Percentiles rank a stretch among this genome's conserved stretches.
These are phyloP conservation scores for Carlito syrichta DNA, from an alignment of 2,113 vertebrate species.

Conservation along the genomic window DNA sequence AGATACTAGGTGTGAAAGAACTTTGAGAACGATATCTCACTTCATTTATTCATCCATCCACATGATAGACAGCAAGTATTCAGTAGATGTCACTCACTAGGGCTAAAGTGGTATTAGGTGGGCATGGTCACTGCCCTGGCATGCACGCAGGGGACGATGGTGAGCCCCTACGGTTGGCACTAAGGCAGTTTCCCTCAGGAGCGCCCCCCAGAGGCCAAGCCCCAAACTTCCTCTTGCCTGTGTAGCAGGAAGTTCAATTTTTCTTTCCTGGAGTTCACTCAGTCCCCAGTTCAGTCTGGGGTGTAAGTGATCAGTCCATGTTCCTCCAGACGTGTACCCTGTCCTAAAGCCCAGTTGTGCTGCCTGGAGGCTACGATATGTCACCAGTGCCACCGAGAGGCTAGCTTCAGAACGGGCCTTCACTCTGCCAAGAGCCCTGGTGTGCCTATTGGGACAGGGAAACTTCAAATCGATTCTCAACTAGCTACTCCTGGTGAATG, in stretches of 20 bases:
- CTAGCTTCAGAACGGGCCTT: background rate
- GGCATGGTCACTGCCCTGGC: background rate
- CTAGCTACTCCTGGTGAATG: background rate
- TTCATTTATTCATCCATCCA: background rate
- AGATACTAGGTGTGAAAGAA: background rate
- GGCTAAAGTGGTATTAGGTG: background rate
- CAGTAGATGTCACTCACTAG: background rate
- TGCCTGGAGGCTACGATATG: accelerated
- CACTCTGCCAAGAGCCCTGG: background rate
- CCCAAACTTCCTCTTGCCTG: background rate
- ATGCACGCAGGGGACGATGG: accelerated
- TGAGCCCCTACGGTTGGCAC: accelerated
- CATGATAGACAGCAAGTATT: background rate
- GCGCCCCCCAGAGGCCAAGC: background rate
- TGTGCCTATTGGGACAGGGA: background rate
- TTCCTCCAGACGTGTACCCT: background rate
- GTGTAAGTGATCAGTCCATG: background rate
- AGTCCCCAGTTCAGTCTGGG: background rate
- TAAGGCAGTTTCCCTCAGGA: background rate
- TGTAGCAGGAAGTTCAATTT: background rate
- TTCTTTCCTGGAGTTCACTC: background rate
- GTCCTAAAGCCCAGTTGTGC: background rate
- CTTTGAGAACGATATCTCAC: background rate
- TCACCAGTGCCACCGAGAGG: background rate
- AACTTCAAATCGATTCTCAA: background rate